Evolutionary conservation across 2,113 vertebrate genomes (phyloP).

Genomic region (Psittacara wagleri): DNA sequence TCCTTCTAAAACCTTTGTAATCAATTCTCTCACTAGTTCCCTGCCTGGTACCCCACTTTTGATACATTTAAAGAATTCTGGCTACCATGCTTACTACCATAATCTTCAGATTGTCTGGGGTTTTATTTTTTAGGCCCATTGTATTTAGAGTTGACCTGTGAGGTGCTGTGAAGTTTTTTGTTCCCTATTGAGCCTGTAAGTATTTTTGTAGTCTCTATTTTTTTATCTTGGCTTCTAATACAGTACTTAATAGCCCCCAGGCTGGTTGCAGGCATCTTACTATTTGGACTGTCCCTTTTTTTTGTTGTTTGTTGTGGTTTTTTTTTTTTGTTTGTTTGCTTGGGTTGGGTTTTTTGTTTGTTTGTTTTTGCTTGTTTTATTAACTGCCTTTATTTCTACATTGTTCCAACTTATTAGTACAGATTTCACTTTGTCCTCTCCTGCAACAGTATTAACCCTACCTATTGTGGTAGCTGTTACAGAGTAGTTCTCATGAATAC

Average conservation of each 20-base stretch:
- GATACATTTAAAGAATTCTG: background rate
- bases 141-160: background rate
- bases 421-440: background rate
- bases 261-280: background rate
- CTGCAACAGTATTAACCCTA: background rate
- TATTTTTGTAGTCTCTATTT: background rate
- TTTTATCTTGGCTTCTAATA: background rate
- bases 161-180: background rate
- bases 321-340: background rate
- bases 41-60: background rate
- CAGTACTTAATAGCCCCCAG: background rate
- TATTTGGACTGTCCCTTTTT: background rate
- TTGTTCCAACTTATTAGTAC: background rate
- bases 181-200: background rate
- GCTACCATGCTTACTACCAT: background rate
- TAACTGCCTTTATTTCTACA: background rate
- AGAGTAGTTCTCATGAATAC: background rate
- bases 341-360: background rate
- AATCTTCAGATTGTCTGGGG: background rate
- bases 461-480: background rate
- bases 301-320: background rate
- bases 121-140: background rate
- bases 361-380: background rate
- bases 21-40: background rate
- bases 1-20: background rate